Evolutionary conservation across 1,140 invertebrate species (phyloP).

Genomic region (Scaptodrosophila lebanonensis): DNA sequence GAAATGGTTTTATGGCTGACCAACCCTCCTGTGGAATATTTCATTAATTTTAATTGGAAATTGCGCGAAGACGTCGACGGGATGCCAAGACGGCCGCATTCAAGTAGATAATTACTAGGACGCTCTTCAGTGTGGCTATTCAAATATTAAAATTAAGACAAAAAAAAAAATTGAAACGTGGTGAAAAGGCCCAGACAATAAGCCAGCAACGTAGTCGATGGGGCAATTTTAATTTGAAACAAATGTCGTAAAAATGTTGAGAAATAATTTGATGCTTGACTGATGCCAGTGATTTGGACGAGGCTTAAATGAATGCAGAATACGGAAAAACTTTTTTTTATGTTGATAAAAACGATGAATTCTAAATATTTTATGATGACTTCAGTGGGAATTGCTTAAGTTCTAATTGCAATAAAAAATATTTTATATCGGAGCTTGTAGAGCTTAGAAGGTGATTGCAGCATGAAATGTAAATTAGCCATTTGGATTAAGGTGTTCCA

Average conservation of each 20-base stretch:
- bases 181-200: constrained; percentile 33
- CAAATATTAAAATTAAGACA: constrained; percentile 41
- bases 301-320: constrained; percentile 15
- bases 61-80: constrained; percentile 47
- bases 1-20: constrained; percentile 70
- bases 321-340: constrained; percentile 3
- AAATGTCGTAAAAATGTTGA: constrained; percentile 68
- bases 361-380: constrained; percentile 35
- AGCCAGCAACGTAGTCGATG: background rate
- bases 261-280: constrained; percentile 66
- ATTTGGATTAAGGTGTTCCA: too few species aligned
- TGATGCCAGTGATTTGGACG: constrained; percentile 42
- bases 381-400: constrained; percentile 4
- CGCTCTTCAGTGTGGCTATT: constrained; percentile 35
- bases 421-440: too few species aligned
- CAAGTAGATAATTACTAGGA: constrained; percentile 66
- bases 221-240: constrained; percentile 58
- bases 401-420: background rate
- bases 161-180: constrained; percentile 16
- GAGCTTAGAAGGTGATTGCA: too few species aligned
- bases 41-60: constrained; percentile 75
- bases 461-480: too few species aligned
- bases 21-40: constrained; percentile 53
- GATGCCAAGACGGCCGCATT: constrained; percentile 34
- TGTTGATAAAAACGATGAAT: constrained; percentile 4